Conservation (phyloP, 2,113 vertebrate species). For the Equus przewalskii region DNA sequence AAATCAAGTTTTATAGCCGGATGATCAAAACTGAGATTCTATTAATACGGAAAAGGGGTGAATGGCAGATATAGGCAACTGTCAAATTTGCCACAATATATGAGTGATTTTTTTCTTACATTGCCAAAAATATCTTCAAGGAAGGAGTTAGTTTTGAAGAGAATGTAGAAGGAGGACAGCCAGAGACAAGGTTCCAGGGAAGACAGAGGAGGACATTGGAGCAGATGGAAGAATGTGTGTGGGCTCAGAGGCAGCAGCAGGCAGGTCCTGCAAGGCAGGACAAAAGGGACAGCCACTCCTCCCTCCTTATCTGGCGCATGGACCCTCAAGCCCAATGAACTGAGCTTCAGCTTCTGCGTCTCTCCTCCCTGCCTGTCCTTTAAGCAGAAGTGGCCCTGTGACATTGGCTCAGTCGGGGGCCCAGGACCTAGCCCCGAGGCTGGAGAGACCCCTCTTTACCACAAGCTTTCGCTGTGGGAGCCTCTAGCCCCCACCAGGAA, state of each 20-base stretch:
- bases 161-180: background rate
- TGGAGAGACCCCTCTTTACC: background rate
- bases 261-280: background rate
- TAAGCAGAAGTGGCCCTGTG: background rate
- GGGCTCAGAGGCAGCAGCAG: background rate
- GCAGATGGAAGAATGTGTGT: fast-evolving
- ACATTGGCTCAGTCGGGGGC: fast-evolving
- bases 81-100: background rate
- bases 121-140: background rate
- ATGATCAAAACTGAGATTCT: background rate
- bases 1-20: background rate
- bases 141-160: background rate
- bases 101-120: background rate
- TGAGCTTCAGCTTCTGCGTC: background rate
- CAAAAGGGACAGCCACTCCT: too few species aligned
- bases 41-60: background rate
- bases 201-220: background rate
- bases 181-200: background rate
- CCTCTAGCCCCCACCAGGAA: background rate
- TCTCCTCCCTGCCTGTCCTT: background rate
- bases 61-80: background rate
- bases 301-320: background rate
- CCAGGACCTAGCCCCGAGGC: background rate
- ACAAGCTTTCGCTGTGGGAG: background rate
- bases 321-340: too few species aligned